These are phyloP conservation scores for Drosophila albomicans DNA, from an alignment of 1,140 invertebrate genomes.

Conservation along the genomic window DNA sequence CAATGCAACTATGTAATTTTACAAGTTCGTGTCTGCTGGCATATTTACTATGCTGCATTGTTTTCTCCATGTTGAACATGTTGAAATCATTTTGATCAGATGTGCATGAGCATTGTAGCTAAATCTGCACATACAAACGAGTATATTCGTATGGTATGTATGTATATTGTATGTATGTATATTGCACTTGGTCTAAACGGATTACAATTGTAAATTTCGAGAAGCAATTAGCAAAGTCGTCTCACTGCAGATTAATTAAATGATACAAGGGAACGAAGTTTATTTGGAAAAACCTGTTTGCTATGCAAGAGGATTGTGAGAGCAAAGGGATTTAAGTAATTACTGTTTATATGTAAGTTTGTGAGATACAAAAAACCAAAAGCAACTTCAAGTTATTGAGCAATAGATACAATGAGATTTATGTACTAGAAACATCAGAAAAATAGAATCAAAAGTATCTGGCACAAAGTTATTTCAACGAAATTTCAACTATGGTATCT, in stretches of 20 bases:
- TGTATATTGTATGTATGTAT: background rate
- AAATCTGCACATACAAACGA: background rate
- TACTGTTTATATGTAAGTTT: background rate
- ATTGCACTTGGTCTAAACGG: background rate
- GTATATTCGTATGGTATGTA: background rate
- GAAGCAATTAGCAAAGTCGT: conserved; percentile 21
- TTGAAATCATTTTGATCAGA: conserved; percentile 39
- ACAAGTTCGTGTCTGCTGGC: conserved; percentile 37
- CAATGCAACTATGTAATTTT: conserved; percentile 43
- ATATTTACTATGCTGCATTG: conserved; percentile 58
- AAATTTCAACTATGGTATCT: no score
- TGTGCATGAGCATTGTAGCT: background rate
- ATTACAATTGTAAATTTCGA: conserved; percentile 7
- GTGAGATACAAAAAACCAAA: no score
- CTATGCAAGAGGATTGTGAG: background rate
- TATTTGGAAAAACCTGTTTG: background rate
- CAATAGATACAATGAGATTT: no score
- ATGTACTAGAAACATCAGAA: no score
- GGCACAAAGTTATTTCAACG: no score
- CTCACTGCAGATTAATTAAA: background rate
- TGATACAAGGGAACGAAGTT: background rate
- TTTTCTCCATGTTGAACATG: conserved; percentile 20
- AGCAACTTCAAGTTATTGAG: no score
- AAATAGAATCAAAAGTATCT: no score
- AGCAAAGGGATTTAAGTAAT: background rate